Conservation (phyloP, 2,888 invertebrate species). For the Osedax fenrisi region DNA sequence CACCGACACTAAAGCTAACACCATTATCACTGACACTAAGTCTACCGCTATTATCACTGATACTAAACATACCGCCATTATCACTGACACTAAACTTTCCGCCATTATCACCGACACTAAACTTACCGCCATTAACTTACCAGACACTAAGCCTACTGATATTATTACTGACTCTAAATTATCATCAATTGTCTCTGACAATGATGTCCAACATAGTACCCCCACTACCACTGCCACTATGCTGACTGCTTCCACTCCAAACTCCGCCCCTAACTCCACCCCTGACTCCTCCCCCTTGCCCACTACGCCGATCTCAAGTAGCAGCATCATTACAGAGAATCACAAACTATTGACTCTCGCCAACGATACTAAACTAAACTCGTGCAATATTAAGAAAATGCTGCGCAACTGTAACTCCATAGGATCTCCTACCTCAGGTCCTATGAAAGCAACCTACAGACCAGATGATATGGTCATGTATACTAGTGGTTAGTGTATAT, state of each 20-base stretch:
- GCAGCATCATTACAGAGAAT: too few relatives aligned
- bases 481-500: not conserved
- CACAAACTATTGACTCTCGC: not conserved
- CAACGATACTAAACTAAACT: not conserved
- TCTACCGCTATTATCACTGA: not conserved
- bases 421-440: conserved; percentile 19
- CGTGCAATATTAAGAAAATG: not conserved
- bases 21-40: not conserved
- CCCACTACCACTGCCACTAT: too few relatives aligned
- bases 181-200: too few relatives aligned
- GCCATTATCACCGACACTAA: not conserved
- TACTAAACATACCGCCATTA: not conserved
- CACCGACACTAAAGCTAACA: not conserved
- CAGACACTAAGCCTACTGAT: not conserved
- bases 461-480: conserved; percentile 22
- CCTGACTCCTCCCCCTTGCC: not conserved
- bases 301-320: not conserved
- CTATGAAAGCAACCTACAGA: conserved; percentile 36
- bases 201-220: too few relatives aligned
- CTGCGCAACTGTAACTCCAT: not conserved
- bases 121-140: not conserved
- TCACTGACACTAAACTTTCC: not conserved
- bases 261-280: not conserved
- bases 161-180: not conserved
- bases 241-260: too few relatives aligned